Evolutionary conservation across 2,888 invertebrate genomes (phyloP).

Genomic region (Dermolepida albohirtum): DNA sequence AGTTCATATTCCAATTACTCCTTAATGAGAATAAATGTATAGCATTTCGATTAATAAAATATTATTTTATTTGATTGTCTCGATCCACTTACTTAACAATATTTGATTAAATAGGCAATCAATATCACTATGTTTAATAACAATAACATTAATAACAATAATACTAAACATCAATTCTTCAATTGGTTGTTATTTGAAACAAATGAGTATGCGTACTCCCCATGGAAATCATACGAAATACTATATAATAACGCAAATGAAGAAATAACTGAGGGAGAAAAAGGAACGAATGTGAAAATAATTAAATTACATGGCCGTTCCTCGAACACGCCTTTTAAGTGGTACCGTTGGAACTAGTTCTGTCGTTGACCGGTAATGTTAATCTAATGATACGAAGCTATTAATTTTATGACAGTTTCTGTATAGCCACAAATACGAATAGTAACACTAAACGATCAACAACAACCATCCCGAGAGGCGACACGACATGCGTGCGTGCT

Average conservation of each 20-base stretch:
- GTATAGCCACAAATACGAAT: background rate
- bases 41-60: too few species aligned
- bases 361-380: constrained; percentile 4
- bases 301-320: constrained; percentile 3
- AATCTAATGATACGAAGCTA: constrained; percentile 24
- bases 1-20: too few species aligned
- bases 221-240: background rate
- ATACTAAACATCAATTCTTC: too few species aligned
- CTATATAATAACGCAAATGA: background rate
- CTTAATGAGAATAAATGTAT: too few species aligned
- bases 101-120: too few species aligned
- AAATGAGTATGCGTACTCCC: too few species aligned
- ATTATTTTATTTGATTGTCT: too few species aligned
- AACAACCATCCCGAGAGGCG: background rate
- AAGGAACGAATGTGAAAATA: constrained; percentile 9
- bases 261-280: background rate
- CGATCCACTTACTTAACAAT: too few species aligned
- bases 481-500: constrained; percentile 18
- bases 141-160: too few species aligned
- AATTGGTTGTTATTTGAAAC: too few species aligned
- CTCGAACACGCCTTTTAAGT: background rate
- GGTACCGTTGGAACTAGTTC: constrained; percentile 7
- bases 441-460: background rate
- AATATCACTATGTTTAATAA: too few species aligned
- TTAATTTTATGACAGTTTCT: constrained; percentile 25